phyloP scores from a whole-genome alignment of 2,888 invertebrate genomes.

The Pterostichus madidus region DNA sequence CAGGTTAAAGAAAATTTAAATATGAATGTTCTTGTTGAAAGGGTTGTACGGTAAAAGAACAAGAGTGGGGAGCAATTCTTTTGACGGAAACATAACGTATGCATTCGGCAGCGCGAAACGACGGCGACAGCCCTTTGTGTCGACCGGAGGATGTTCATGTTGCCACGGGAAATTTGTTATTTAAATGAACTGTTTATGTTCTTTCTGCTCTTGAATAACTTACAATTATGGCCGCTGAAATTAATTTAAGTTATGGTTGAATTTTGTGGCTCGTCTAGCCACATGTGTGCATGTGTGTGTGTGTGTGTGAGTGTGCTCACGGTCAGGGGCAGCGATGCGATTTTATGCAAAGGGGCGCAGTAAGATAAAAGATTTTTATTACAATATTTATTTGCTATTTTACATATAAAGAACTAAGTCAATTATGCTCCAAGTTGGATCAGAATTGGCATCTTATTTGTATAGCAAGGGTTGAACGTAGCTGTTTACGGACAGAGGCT shows the following conservation, averaged over 20 bases:
- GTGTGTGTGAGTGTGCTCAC: no score
- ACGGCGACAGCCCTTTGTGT: constrained; percentile 19
- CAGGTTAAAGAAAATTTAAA: constrained; percentile 8
- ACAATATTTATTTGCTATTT: no score
- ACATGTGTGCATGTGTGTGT: constrained; percentile 35
- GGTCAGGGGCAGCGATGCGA: no score
- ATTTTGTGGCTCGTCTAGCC: constrained; percentile 31
- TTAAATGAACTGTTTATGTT: constrained; percentile 62
- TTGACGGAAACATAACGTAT: neutral
- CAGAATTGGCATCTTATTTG: no score
- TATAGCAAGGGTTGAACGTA: no score
- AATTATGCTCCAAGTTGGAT: no score
- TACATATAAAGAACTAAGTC: no score
- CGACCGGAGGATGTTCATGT: neutral
- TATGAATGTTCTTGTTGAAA: neutral
- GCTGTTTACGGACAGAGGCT: no score
- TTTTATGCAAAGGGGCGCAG: no score
- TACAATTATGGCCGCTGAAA: constrained; percentile 60
- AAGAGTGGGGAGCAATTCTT: constrained; percentile 8
- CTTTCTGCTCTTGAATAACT: constrained; percentile 53
- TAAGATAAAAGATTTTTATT: no score
- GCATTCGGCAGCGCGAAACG: neutral
- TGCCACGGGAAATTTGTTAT: constrained; percentile 58
- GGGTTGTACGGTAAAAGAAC: neutral
- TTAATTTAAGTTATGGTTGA: constrained; percentile 60